Evolutionary conservation across 1,140 invertebrate genomes (phyloP), one percentile per base, ranked within the genome.

Genomic region (Pararge aegeria): DNA sequence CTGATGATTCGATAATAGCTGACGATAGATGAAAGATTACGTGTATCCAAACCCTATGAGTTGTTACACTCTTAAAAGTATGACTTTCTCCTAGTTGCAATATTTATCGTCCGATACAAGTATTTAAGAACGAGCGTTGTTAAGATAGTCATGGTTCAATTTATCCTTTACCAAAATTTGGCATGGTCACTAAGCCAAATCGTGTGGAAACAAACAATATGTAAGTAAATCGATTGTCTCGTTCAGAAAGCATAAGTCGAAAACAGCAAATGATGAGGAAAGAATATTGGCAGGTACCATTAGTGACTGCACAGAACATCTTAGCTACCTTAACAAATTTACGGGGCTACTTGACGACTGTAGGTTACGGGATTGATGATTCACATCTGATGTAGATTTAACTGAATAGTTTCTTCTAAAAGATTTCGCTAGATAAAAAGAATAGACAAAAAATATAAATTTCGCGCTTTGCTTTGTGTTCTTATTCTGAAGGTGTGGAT

Each of bases 351-450:
- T 37, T 54, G 37, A 42, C 20, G 52, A 54, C 42, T 54, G 20
- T 54, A 42, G 52, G 52, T 42, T 42, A 42, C 38, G 37, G 21
- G 52, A 54, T 54, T 42, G 52, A 54, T 54, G 37, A 54, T 54
- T 40, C 7, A 10, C n/a, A 54, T 54, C 52, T 15, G 52, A 18
- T 42, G 9, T 24, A 42, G 21, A 24, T 42, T 54, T 24, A n/a
- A 54, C 40, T 27, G 15, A 16, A 42, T 12, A 6, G 20, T 27
- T 42, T 54, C 20, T 50, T 10, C 30, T 18, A 34, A 44, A 12
- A 13, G n/a, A 40, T 20, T 40, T 13, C 15, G 5, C 37, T 9
- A 54, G 19, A 52, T 24, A 52, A 38, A 38, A 0, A 38, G 5
- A 13, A 12, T 5, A 0, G 3, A 1, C 1, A 42, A 42, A 42